Evolutionary conservation across 2,888 invertebrate species (phyloP).

Genomic region (Iphiclides podalirius): DNA sequence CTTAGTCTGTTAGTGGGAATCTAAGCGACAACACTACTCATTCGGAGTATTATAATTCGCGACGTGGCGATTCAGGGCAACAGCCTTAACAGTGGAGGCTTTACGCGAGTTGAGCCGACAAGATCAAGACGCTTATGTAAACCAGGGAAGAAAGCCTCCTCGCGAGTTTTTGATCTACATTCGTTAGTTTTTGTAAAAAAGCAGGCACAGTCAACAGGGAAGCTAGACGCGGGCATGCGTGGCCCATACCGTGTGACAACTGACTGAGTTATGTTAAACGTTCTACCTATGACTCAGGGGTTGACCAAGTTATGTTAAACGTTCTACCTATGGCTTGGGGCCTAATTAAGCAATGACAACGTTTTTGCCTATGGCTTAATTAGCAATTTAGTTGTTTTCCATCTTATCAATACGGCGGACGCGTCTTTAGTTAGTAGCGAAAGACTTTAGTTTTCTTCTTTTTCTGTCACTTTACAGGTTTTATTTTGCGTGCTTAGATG

Average conservation of each 20-base stretch:
- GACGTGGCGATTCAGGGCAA: not conserved
- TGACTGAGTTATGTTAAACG: too few relatives aligned
- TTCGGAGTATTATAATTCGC: not conserved
- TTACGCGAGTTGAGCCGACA: not conserved
- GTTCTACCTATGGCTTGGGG: too few relatives aligned
- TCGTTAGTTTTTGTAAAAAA: slow-evolving; percentile 21
- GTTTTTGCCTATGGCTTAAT: too few relatives aligned
- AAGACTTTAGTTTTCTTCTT: too few relatives aligned
- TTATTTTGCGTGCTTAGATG: too few relatives aligned
- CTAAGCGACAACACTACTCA: not conserved
- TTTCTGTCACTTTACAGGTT: too few relatives aligned
- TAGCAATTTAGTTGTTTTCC: too few relatives aligned
- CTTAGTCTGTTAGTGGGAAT: not conserved
- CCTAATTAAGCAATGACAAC: too few relatives aligned
- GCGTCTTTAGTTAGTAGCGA: too few relatives aligned
- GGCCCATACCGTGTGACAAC: slow-evolving; percentile 25
- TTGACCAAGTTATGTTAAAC: too few relatives aligned
- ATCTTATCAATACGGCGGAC: too few relatives aligned
- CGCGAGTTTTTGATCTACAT: slow-evolving; percentile 10
- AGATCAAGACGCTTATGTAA: not conserved
- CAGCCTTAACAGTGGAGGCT: not conserved
- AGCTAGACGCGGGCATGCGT: slow-evolving; percentile 26
- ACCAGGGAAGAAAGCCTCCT: not conserved
- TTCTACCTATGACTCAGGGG: too few relatives aligned
- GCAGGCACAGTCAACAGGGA: slow-evolving; percentile 18